These are phyloP conservation scores for Eurytoma californica DNA, from an alignment of 2,888 invertebrate genomes.

Conservation along the genomic window DNA sequence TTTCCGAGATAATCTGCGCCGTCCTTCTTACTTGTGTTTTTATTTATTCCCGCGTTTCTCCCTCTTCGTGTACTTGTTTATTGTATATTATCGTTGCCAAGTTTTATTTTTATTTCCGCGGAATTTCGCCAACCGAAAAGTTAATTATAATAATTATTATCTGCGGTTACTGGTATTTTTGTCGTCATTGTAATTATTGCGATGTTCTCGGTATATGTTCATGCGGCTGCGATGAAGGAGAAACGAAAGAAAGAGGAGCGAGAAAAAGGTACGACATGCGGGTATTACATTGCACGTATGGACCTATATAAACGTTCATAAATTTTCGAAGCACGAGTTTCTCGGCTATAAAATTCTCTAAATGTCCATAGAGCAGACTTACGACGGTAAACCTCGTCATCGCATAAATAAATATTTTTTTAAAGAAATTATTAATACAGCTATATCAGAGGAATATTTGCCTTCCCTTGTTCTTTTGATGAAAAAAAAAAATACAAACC, in stretches of 20 bases:
- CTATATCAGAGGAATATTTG: slow-evolving; percentile 33
- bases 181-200: slow-evolving; percentile 27
- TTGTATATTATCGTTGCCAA: background rate
- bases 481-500: background rate
- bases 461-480: background rate
- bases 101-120: background rate
- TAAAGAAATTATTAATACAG: slow-evolving; percentile 40
- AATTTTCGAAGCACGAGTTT: slow-evolving; percentile 17
- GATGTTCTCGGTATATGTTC: slow-evolving; percentile 60
- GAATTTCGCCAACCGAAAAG: slow-evolving; percentile 43
- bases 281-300: slow-evolving; percentile 45
- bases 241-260: too few species aligned
- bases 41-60: slow-evolving; percentile 29
- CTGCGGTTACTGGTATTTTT: slow-evolving; percentile 48
- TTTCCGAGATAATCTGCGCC: slow-evolving; percentile 36
- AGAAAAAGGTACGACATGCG: slow-evolving; percentile 5
- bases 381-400: slow-evolving; percentile 27
- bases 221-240: slow-evolving; percentile 60
- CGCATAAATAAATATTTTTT: slow-evolving; percentile 45
- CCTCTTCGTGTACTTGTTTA: background rate
- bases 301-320: slow-evolving; percentile 29
- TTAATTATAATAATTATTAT: slow-evolving; percentile 71
- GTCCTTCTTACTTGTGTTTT: slow-evolving; percentile 34
- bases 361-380: slow-evolving; percentile 30
- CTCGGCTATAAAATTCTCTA: slow-evolving; percentile 43